These are phyloP conservation scores for Cossypha dichroa DNA, from an alignment of 2,797 vertebrate genomes.

Conservation along the genomic window DNA sequence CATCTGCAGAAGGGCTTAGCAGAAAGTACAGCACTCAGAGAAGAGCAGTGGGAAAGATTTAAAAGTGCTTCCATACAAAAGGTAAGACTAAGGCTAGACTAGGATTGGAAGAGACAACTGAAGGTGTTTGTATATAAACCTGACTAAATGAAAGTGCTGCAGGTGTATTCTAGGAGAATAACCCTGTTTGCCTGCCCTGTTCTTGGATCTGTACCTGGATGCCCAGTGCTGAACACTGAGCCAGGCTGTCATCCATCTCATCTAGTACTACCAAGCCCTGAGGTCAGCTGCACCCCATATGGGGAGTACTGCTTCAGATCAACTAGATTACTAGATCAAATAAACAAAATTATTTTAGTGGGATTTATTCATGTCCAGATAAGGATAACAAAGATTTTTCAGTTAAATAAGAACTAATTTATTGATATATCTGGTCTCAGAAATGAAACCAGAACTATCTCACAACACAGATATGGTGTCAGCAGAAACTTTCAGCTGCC, in stretches of 20 bases:
- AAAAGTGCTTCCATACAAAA: background rate
- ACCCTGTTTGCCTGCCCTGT: background rate
- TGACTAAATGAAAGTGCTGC: background rate
- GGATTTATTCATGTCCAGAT: background rate
- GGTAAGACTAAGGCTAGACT: background rate
- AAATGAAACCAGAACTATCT: background rate
- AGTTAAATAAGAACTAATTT: background rate
- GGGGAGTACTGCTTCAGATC: background rate
- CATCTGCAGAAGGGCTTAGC: background rate
- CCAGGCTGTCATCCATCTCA: background rate
- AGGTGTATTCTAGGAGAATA: background rate
- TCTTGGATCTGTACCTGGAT: background rate
- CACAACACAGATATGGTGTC: background rate
- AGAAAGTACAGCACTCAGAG: background rate
- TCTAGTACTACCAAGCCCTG: accelerated
- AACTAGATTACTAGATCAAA: background rate
- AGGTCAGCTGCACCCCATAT: background rate
- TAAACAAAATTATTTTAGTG: background rate
- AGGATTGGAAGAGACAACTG: background rate
- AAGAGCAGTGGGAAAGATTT: background rate
- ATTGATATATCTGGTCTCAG: background rate
- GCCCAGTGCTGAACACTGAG: background rate
- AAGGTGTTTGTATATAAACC: background rate
- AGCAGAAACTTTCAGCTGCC: background rate
- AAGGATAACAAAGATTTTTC: background rate